Conservation (phyloP, 2,113 vertebrate species). For the Gymnarchus niloticus region DNA sequence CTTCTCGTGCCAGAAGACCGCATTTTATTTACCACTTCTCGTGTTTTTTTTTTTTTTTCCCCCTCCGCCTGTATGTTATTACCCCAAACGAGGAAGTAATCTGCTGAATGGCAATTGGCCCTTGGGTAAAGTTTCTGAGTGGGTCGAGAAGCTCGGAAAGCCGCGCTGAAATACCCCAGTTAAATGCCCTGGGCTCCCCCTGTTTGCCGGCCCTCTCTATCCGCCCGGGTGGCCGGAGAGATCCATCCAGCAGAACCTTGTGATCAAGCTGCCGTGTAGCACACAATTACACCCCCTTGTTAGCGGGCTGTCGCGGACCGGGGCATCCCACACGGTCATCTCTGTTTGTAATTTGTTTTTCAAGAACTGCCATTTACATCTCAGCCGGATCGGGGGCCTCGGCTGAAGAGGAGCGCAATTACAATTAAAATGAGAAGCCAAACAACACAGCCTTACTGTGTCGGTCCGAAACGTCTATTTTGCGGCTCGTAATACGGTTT, state of each 20-base stretch:
- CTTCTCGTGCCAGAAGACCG: background rate
- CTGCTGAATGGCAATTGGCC: too few relatives aligned
- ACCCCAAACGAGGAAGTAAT: background rate
- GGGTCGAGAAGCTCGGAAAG: background rate
- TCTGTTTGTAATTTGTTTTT: constrained; percentile 73
- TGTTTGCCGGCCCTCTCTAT: background rate
- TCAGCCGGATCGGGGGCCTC: constrained; percentile 75
- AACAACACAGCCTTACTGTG: background rate
- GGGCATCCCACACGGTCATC: constrained; percentile 54
- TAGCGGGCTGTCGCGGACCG: constrained; percentile 44
- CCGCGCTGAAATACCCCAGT: background rate
- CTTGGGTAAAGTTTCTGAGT: background rate
- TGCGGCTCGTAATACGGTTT: too few relatives aligned
- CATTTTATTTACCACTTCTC: background rate
- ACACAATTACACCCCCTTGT: constrained; percentile 60
- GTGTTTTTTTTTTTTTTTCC: background rate
- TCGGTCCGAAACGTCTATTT: background rate
- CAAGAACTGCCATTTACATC: constrained; percentile 76
- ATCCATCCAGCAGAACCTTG: constrained; percentile 65
- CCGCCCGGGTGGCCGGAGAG: constrained; percentile 49
- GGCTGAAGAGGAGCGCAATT: constrained; percentile 60
- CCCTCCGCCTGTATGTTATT: background rate
- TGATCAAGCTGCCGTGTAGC: constrained; percentile 67
- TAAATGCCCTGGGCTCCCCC: background rate
- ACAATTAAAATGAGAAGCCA: constrained; percentile 64